phyloP scores from a whole-genome alignment of 2,113 vertebrate species.

The Hippotragus niger region DNA sequence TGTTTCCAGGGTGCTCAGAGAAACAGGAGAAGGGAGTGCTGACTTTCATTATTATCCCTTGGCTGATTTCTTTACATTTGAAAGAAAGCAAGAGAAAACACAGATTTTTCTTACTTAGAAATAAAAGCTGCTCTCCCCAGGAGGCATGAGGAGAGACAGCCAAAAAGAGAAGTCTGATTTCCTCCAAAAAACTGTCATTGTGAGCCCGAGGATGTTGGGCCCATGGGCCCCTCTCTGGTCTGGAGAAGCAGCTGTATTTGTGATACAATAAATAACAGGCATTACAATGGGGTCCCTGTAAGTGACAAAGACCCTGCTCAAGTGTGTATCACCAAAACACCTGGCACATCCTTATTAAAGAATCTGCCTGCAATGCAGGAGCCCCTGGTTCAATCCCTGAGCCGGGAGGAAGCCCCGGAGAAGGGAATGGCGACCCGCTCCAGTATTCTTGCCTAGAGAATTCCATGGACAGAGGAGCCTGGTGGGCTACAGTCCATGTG shows the following conservation, averaged over 20 bases:
- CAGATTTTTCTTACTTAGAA: not conserved
- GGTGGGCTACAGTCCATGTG: not conserved
- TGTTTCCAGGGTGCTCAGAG: not conserved
- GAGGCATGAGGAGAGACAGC: not conserved
- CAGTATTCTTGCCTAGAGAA: not conserved
- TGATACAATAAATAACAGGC: not conserved
- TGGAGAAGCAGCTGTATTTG: not conserved
- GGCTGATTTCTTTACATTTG: not conserved
- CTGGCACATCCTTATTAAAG: not conserved
- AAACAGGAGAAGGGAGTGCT: not conserved
- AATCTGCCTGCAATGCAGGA: not conserved
- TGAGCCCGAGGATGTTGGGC: not conserved
- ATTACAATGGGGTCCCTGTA: not conserved
- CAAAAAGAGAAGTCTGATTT: not conserved
- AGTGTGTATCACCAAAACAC: not conserved
- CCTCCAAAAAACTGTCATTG: not conserved
- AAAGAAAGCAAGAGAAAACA: not conserved
- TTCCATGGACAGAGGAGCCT: not conserved
- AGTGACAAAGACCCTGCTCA: not conserved
- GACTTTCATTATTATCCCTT: rapidly evolving
- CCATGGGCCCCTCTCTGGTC: not conserved
- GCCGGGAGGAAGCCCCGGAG: not conserved
- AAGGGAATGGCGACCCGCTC: not conserved
- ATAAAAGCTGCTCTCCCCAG: not conserved
- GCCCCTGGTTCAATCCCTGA: not conserved